phyloP scores from a whole-genome alignment of 1,140 invertebrate genomes.

The Batillaria attramentaria region DNA sequence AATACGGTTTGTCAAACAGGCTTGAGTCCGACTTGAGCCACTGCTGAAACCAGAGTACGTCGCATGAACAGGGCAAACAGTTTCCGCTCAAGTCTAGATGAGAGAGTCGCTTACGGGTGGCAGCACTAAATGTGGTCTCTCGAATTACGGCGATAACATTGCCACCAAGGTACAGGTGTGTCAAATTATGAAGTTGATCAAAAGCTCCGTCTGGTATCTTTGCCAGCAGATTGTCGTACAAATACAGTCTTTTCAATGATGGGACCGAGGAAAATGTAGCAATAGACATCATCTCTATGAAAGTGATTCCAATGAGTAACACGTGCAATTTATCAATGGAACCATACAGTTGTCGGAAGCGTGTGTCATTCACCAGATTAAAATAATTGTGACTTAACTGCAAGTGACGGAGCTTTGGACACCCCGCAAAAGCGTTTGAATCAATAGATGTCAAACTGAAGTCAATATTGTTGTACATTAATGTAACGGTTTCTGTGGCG shows the following conservation, averaged over 20 bases:
- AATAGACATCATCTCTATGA: neutral
- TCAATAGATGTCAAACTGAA: neutral
- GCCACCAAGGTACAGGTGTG: neutral
- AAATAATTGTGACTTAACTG: neutral
- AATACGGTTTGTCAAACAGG: neutral
- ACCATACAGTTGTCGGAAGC: constrained; percentile 1
- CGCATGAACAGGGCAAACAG: constrained; percentile 28
- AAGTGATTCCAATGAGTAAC: neutral
- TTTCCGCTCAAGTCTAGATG: constrained; percentile 18
- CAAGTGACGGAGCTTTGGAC: neutral
- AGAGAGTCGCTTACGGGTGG: neutral
- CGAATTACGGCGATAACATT: neutral
- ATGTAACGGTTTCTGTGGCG: neutral
- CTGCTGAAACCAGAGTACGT: constrained; percentile 24
- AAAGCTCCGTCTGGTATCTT: neutral
- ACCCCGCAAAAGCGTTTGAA: neutral
- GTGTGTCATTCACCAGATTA: neutral
- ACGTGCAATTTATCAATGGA: neutral
- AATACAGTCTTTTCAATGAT: neutral
- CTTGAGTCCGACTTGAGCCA: constrained; percentile 23
- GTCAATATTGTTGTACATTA: neutral
- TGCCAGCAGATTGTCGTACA: neutral
- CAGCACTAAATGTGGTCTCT: neutral
- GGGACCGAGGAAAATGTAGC: neutral
- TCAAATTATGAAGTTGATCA: constrained; percentile 15